phyloP scores from a whole-genome alignment of 1,140 invertebrate species.

The Rhizoglyphus robini region DNA sequence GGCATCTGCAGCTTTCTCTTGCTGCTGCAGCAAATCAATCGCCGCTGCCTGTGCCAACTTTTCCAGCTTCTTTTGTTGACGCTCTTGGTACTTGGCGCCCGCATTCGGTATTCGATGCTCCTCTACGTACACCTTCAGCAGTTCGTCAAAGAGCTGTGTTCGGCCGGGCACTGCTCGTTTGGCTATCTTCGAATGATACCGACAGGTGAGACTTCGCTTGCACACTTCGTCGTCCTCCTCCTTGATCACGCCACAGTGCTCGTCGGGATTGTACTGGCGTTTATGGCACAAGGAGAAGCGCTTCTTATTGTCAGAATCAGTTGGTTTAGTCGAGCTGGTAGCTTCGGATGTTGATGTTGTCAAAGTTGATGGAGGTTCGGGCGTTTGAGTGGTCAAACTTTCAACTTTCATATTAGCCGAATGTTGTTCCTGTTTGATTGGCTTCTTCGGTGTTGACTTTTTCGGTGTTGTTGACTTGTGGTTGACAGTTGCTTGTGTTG shows the following conservation, averaged over 20 bases:
- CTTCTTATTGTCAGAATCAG: background rate
- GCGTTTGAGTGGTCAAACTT: background rate
- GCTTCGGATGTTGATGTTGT: slow-evolving; percentile 1
- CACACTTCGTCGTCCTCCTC: slow-evolving; percentile 54
- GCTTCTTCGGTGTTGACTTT: background rate
- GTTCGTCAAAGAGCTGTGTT: slow-evolving; percentile 59
- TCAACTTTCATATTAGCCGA: background rate
- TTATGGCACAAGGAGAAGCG: slow-evolving; percentile 44
- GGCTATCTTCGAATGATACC: slow-evolving; percentile 61
- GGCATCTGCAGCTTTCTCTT: background rate
- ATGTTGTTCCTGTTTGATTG: background rate
- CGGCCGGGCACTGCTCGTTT: slow-evolving; percentile 55
- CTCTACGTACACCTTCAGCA: slow-evolving; percentile 58
- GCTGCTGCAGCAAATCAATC: background rate
- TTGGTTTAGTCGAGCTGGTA: background rate
- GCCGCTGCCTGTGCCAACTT: background rate
- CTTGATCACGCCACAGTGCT: slow-evolving; percentile 60
- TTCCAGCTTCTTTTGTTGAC: background rate
- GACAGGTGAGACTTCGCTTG: slow-evolving; percentile 65
- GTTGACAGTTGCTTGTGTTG: background rate
- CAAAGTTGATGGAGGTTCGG: background rate
- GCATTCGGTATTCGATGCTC: slow-evolving; percentile 33
- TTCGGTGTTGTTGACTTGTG: background rate
- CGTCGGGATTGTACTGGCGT: slow-evolving; percentile 61
- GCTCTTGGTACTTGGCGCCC: slow-evolving; percentile 27